These are phyloP conservation scores for Cyanoramphus novaezelandiae DNA, from an alignment of 2,113 vertebrate species.

Conservation along the genomic window DNA sequence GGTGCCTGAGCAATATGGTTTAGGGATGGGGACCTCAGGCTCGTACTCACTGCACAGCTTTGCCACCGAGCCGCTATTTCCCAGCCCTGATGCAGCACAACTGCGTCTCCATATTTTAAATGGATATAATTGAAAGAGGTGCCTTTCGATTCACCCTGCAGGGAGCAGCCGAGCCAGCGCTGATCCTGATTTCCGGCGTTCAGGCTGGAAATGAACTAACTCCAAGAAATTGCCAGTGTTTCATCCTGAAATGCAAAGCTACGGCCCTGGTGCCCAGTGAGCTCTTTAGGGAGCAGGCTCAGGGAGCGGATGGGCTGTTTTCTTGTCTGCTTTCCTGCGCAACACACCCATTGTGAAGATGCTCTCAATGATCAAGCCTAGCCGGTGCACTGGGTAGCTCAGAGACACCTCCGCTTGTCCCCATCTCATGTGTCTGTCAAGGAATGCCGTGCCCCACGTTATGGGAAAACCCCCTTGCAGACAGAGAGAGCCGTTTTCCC, in stretches of 20 bases:
- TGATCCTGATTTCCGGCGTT: constrained; percentile 3
- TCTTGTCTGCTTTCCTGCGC: neutral
- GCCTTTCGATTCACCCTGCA: neutral
- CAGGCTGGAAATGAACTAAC: neutral
- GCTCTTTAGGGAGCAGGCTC: neutral
- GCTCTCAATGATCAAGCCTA: neutral
- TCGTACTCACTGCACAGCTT: accelerated
- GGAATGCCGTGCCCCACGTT: neutral
- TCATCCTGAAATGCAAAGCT: neutral
- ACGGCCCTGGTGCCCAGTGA: accelerated
- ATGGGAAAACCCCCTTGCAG: neutral
- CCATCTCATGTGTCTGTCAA: neutral
- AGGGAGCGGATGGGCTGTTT: neutral
- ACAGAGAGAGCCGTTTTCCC: neutral
- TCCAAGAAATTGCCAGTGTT: neutral
- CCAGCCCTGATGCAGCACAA: neutral
- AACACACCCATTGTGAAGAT: neutral
- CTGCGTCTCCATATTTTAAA: neutral
- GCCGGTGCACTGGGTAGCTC: neutral
- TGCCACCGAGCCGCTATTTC: neutral
- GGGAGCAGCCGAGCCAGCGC: neutral
- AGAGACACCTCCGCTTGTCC: neutral
- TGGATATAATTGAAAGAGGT: neutral
- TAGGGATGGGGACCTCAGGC: neutral
- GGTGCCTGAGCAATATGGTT: accelerated